Conservation (phyloP, 2,797 vertebrate species). For the Acanthornis magna region DNA sequence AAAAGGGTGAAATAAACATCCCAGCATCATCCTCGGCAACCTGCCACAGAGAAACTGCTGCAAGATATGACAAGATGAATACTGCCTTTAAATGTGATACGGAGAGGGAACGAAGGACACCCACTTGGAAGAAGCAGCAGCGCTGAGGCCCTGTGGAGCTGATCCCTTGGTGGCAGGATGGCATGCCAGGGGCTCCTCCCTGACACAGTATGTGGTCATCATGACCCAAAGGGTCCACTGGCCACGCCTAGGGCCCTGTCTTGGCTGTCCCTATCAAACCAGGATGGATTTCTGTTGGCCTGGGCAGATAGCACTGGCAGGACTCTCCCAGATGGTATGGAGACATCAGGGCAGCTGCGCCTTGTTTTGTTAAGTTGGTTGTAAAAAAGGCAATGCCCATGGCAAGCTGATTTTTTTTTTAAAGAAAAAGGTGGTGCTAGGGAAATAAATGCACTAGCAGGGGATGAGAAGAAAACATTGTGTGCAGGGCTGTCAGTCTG, state of each 20-base stretch:
- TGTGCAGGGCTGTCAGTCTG: not conserved
- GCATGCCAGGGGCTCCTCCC: not conserved
- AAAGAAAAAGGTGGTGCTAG: not conserved
- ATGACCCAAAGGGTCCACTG: not conserved
- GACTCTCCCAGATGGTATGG: not conserved
- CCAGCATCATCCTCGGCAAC: constrained; percentile 30
- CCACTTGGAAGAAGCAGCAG: not conserved
- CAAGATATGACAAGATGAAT: constrained; percentile 50
- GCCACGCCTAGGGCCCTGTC: rapidly evolving
- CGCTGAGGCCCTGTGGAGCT: not conserved
- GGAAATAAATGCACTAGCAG: not conserved
- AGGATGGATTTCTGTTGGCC: not conserved
- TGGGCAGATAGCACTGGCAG: not conserved
- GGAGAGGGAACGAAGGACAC: not conserved
- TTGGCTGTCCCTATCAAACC: not conserved
- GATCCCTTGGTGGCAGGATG: not conserved
- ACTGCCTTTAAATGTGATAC: not conserved
- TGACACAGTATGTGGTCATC: not conserved
- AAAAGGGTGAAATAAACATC: constrained; percentile 52
- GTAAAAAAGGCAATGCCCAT: not conserved
- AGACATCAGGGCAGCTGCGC: not conserved
- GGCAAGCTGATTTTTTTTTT: not conserved
- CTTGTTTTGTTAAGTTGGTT: not conserved
- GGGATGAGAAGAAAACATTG: not conserved
- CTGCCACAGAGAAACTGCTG: constrained; percentile 48